A percentile compares a stretch with the other conserved stretches of the same genome.
These are phyloP conservation scores for Esperia sulphurella DNA, from an alignment of 2,888 invertebrate species.

Conservation along the genomic window DNA sequence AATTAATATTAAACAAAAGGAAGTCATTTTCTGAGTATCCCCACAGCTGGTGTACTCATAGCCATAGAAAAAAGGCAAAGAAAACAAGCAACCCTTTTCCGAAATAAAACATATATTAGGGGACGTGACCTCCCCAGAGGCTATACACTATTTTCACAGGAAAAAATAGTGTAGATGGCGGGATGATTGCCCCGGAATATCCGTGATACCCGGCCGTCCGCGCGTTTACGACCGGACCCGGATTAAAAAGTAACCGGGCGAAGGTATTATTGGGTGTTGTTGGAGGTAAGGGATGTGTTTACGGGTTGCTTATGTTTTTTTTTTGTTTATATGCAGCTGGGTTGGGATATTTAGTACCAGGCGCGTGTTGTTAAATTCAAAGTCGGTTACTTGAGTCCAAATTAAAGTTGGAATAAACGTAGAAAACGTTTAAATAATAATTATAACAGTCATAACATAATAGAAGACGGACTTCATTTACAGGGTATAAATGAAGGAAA, in stretches of 20 bases:
- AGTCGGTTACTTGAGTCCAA: too few species aligned
- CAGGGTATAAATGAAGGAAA: too few species aligned
- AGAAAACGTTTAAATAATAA: too few species aligned
- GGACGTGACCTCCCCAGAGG: constrained; percentile 31
- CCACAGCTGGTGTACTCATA: too few species aligned
- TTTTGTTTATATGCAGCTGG: not conserved
- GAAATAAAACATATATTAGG: constrained; percentile 62
- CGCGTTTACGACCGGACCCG: constrained; percentile 60
- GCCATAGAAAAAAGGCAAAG: not conserved
- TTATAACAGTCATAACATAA: too few species aligned
- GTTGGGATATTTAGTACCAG: not conserved
- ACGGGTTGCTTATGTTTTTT: constrained; percentile 8
- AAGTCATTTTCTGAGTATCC: too few species aligned
- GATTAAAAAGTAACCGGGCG: constrained; percentile 60
- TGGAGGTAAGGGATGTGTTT: constrained; percentile 19
- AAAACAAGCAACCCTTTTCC: constrained; percentile 7
- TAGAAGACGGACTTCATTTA: too few species aligned
- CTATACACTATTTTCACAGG: constrained; percentile 54
- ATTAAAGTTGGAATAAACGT: too few species aligned
- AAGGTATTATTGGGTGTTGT: constrained; percentile 27
- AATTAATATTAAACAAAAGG: too few species aligned
- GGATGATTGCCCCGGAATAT: constrained; percentile 71
- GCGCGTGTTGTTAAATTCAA: too few species aligned
- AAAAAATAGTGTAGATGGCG: constrained; percentile 69
- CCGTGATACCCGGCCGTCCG: constrained; percentile 49